Evolutionary conservation across 2,113 vertebrate species (phyloP), one percentile per base, ranked within the genome.

Genomic region (Semnornis frantzii): DNA sequence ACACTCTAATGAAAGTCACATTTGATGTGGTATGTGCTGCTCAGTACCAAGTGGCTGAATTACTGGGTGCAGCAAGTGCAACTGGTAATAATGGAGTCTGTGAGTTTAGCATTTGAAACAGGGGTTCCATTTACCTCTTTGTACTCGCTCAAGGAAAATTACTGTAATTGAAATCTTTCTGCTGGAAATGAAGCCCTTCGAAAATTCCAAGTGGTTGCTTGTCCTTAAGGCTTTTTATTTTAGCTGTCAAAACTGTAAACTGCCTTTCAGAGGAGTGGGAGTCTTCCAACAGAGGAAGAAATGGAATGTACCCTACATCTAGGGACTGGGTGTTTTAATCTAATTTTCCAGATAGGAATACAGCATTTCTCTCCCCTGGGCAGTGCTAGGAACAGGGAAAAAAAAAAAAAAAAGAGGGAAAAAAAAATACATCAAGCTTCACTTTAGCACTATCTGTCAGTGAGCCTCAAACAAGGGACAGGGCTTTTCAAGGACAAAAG

Each of bases 131-230:
- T 95, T 97, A 94, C 96, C 87, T 92, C 94, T 94, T 94, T 95
- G 93, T 94, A 95, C 91, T 92, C 81, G 86, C 87, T 75, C 11
- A 10, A 86, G 63, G 87, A 96, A 97, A 97, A 97, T 97, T 70
- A 95, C 96, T 95, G 92, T 97, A 95, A 96, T 97, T 96, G 94
- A 96, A 96, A 95, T 96, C 95, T 93, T 96, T 93, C 96, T 90
- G 73, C 90, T 90, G 93, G 90, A 95, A 96, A 96, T 95, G 77
- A 97, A 96, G 93, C 90, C 93, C 83, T 96, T 94, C 44, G 7
- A 95, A 95, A 87, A 95, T 86, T 94, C 92, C 82, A 39, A 95
- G 94, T 88, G 93, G 66, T 68, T 97, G 92, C 93, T 81, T 92
- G 93, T 94, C 95, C 95, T 91, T 93, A 90, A 95, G 94, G 87